Percentiles rank a stretch among this genome's conserved stretches.
These are phyloP conservation scores for Lindbergichthys nudifrons DNA, from an alignment of 2,797 vertebrate genomes.

Conservation along the genomic window DNA sequence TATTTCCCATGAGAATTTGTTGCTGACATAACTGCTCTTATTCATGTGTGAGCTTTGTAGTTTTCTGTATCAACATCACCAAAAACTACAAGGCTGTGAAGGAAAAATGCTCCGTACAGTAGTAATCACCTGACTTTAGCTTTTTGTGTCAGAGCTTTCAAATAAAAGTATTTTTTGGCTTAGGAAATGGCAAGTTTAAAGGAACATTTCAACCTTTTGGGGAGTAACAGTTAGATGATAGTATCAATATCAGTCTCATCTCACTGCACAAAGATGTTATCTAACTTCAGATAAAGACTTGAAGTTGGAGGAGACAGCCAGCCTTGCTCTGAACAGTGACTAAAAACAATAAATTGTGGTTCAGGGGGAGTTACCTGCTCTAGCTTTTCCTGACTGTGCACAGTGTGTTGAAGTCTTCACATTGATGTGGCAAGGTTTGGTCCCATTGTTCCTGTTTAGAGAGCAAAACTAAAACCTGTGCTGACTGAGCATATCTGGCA, in stretches of 20 bases:
- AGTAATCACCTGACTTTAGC: neutral
- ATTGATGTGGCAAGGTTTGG: neutral
- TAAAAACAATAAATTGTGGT: neutral
- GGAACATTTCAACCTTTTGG: neutral
- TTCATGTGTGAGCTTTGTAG: conserved; percentile 10
- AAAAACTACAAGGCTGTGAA: neutral
- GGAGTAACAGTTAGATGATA: neutral
- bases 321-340: neutral
- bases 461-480: conserved; percentile 9
- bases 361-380: neutral
- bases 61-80: neutral
- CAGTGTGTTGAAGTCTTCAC: conserved; percentile 1
- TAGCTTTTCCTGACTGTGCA: conserved; percentile 3
- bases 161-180: neutral
- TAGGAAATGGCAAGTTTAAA: neutral
- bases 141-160: conserved; percentile 6
- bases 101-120: neutral
- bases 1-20: conserved; percentile 15
- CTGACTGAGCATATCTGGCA: conserved; percentile 4
- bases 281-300: neutral
- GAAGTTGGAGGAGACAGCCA: neutral
- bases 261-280: neutral
- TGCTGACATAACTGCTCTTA: conserved; percentile 2
- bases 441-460: conserved; percentile 2
- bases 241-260: neutral